phyloP scores from a whole-genome alignment of 1,140 invertebrate genomes.

The Proctacanthus coquilletti region DNA sequence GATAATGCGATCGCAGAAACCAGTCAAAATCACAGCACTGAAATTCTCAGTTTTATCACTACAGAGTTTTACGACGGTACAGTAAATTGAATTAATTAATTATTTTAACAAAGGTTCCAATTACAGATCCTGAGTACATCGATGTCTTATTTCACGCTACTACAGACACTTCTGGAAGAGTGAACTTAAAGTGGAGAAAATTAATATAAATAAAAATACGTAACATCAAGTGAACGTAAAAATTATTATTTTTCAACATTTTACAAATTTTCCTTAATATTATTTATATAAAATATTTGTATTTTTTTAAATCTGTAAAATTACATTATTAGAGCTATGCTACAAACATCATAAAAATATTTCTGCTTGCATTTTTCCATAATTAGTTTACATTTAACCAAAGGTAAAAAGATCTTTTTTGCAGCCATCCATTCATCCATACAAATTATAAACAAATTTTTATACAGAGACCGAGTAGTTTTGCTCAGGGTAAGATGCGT shows the following conservation, averaged over 20 bases:
- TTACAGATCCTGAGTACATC: constrained; percentile 22
- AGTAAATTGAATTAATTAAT: neutral
- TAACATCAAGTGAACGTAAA: too few species aligned
- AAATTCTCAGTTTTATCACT: constrained; percentile 26
- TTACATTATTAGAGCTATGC: neutral
- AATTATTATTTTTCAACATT: too few species aligned
- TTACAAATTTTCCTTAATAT: neutral
- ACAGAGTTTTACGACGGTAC: constrained; percentile 22
- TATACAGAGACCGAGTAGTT: neutral
- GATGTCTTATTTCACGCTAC: constrained; percentile 23
- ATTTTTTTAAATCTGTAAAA: neutral
- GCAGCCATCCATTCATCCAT: neutral
- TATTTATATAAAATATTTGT: neutral
- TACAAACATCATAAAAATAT: constrained; percentile 1
- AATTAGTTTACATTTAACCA: neutral
- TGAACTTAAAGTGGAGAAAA: too few species aligned
- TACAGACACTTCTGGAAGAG: constrained; percentile 20
- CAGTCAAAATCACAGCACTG: constrained; percentile 22
- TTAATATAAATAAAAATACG: too few species aligned
- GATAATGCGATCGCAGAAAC: constrained; percentile 23
- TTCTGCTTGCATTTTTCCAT: neutral
- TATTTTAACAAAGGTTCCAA: neutral
- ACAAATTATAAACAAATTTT: neutral
- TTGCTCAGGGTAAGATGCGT: neutral
- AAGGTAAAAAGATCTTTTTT: too few species aligned